Evolutionary conservation across 2,113 vertebrate genomes (phyloP), one percentile per base, ranked within the genome.

Genomic region (Forbesichthys papilliferus): DNA sequence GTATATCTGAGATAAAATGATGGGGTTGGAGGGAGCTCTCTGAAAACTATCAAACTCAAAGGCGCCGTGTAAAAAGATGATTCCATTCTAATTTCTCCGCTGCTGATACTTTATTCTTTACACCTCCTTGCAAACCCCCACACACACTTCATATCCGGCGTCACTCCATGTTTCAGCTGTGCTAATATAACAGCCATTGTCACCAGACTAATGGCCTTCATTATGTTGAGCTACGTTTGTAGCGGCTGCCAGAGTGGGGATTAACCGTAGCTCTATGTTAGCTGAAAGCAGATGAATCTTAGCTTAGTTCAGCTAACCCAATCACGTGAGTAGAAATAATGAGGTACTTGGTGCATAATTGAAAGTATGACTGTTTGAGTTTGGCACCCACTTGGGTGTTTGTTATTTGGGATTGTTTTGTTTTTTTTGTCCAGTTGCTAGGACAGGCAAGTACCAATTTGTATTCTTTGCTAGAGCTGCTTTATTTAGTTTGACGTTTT

Each of bases 131-230:
- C 20, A 14, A 18, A 9, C 60, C 64, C 60, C 54, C 18, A 27
- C 3, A 27, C 12, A 56, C 12, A 3, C 58, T 3, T 65, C 75
- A 68, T 64, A 66, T 69, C 69, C 36, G 57, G 64, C 53, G 54
- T 81, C 71, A 57, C 58, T 67, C 54, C 34, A 52, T 58, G 69
- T 86, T 84, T 80, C 61, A 84, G 73, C 75, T 81, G 73, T 64
- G 59, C 63, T 87, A 85, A 79, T 74, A 81, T 87, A 85, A 79
- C 75, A 81, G 77, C 81, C 72, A 77, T 88, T 85, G 87, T 90
- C 79, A 89, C 67, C 71, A 84, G 72, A 80, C 84, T 91, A 89
- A 91, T 92, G 79, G 88, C 86, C 81, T 88, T 90, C 77, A 89
- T 89, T 91, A 89, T 86, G 79, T 79, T 73, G 66, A 83, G 84